A percentile compares a stretch with the other conserved stretches of the same genome.
These are phyloP conservation scores for Fundulus diaphanus DNA, from an alignment of 2,797 vertebrate species.

Conservation along the genomic window DNA sequence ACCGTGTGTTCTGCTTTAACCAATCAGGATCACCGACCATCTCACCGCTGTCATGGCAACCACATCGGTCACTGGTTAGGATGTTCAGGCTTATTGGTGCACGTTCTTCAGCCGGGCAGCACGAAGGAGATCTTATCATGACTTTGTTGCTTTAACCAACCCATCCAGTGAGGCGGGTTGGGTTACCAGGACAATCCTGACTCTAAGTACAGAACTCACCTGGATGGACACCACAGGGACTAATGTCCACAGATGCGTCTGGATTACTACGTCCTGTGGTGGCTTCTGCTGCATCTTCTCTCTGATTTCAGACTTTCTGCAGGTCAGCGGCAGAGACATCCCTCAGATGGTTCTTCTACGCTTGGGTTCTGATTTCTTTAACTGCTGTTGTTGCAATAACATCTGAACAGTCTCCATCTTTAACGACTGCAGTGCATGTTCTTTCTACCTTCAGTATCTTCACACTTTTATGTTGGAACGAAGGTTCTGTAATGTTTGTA, in stretches of 20 bases:
- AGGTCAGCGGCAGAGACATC: not conserved
- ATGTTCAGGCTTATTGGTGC: not conserved
- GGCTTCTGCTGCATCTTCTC: too few relatives aligned
- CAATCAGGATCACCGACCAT: not conserved
- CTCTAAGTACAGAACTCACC: too few relatives aligned
- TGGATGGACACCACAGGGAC: too few relatives aligned
- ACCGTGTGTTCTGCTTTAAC: too few relatives aligned
- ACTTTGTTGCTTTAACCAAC: not conserved
- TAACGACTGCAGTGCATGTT: conserved; percentile 11
- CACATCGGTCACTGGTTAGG: not conserved
- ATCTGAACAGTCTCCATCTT: not conserved
- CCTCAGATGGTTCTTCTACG: not conserved
- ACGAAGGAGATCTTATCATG: not conserved
- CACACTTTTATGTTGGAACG: not conserved
- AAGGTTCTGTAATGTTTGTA: not conserved
- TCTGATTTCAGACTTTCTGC: not conserved
- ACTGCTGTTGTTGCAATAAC: not conserved
- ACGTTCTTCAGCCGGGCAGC: not conserved
- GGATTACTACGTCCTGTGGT: too few relatives aligned
- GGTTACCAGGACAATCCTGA: too few relatives aligned
- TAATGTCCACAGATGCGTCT: too few relatives aligned
- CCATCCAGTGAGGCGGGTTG: not conserved
- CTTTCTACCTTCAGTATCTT: not conserved
- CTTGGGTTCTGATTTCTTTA: not conserved
- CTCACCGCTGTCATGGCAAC: not conserved